These are phyloP conservation scores for Tachyglossus aculeatus DNA, from an alignment of 2,797 vertebrate species.

Conservation along the genomic window DNA sequence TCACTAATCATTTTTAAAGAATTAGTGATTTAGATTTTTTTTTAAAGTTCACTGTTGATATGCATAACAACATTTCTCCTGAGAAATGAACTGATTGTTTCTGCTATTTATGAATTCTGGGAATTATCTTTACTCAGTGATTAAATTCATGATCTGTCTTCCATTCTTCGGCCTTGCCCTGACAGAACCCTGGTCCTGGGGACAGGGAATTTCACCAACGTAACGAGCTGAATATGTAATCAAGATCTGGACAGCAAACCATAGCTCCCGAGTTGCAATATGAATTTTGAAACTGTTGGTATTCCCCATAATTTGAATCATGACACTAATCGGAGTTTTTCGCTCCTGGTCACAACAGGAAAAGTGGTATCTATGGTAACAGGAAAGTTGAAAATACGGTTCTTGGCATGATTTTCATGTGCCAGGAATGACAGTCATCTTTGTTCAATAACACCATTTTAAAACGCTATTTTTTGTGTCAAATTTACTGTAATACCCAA, in stretches of 20 bases:
- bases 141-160: background rate
- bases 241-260: background rate
- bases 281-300: conserved; percentile 21
- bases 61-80: too few relatives aligned
- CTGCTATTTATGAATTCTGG: background rate
- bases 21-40: too few relatives aligned
- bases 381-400: conserved; percentile 20
- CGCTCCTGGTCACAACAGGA: conserved; percentile 42
- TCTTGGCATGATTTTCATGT: conserved; percentile 26
- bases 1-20: too few relatives aligned
- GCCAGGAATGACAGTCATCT: conserved; percentile 47
- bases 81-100: background rate
- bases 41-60: too few relatives aligned
- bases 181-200: background rate
- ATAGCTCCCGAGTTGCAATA: conserved; percentile 12
- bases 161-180: background rate
- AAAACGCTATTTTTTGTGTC: conserved; percentile 40
- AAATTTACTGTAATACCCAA: conserved; percentile 21
- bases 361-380: conserved; percentile 61
- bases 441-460: conserved; percentile 49
- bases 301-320: conserved; percentile 23
- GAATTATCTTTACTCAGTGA: background rate
- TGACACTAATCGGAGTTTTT: conserved; percentile 24
- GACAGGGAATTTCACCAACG: conserved; percentile 17
- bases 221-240: background rate